A percentile compares a stretch with the other conserved stretches of the same genome.
Conservation (phyloP, 2,113 vertebrate genomes). For the Pycnonotus jocosus region DNA sequence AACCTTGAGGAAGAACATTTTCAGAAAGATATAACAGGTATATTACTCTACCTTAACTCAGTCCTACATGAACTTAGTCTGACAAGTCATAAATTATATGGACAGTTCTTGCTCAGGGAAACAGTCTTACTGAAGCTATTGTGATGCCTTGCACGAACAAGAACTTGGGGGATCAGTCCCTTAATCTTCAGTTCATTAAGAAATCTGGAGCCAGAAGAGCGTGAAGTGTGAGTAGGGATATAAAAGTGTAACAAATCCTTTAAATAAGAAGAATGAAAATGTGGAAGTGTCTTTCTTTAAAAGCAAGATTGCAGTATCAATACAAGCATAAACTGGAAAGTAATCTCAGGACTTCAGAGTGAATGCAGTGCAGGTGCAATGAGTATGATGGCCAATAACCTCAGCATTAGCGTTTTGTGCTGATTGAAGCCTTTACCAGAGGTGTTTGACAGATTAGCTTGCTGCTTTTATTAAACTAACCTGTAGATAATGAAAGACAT, state of each 20-base stretch:
- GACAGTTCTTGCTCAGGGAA: neutral
- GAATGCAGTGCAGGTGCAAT: neutral
- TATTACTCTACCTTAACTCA: neutral
- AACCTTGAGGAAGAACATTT: neutral
- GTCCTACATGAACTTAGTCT: neutral
- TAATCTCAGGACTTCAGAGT: conserved; percentile 21
- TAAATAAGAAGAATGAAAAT: conserved; percentile 64
- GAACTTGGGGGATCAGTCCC: conserved; percentile 17
- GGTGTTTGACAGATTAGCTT: conserved; percentile 21
- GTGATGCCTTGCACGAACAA: neutral
- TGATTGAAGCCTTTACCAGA: conserved; percentile 13
- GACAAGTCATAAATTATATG: neutral
- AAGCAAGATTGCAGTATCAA: conserved; percentile 45
- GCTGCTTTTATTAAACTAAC: neutral
- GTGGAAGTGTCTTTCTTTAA: conserved; percentile 46
- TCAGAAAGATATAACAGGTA: neutral
- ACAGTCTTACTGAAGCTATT: neutral
- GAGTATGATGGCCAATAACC: neutral
- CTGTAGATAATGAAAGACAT: conserved; percentile 20
- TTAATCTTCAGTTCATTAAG: conserved; percentile 60
- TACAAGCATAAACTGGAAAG: conserved; percentile 38
- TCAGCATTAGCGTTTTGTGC: neutral
- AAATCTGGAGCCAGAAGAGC: conserved; percentile 56
- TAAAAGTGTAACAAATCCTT: conserved; percentile 62
- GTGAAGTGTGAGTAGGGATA: conserved; percentile 32